Conservation (phyloP, 1,140 invertebrate genomes). For the Monomorium pharaonis region DNA sequence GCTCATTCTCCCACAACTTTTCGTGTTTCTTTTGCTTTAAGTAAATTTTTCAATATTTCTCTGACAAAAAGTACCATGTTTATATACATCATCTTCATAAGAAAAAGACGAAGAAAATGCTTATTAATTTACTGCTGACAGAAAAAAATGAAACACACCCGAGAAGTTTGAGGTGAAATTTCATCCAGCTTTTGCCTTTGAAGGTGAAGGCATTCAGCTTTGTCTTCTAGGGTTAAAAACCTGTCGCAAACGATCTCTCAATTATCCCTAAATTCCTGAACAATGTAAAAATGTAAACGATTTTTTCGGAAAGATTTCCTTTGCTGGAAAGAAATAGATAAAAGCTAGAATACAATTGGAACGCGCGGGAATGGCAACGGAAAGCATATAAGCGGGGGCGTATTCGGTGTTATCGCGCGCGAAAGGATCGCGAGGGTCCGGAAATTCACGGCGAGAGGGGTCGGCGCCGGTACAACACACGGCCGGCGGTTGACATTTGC, state of each 20-base stretch:
- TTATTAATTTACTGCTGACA: too few species aligned
- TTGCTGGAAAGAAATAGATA: not conserved
- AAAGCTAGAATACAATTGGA: not conserved
- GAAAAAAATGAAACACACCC: too few species aligned
- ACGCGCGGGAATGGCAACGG: not conserved
- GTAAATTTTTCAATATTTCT: too few species aligned
- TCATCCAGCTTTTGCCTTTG: too few species aligned
- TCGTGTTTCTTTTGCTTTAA: too few species aligned
- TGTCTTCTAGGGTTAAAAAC: too few species aligned
- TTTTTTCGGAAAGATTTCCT: not conserved
- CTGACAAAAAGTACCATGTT: too few species aligned
- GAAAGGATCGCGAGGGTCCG: not conserved
- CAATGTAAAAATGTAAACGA: not conserved
- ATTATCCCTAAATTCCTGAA: not conserved
- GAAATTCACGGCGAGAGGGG: not conserved
- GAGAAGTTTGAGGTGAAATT: too few species aligned
- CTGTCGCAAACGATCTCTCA: not conserved
- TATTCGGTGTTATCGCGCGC: not conserved
- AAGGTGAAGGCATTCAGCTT: too few species aligned
- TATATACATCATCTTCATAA: too few species aligned
- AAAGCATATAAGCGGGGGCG: not conserved
- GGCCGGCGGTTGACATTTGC: conserved; percentile 46
- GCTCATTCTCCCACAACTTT: too few species aligned
- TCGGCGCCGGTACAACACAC: not conserved
- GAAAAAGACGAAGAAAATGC: too few species aligned